A percentile compares a stretch with the other conserved stretches of the same genome.
phyloP scores from a whole-genome alignment of 2,888 invertebrate genomes.

The Gnatocerus cornutus region DNA sequence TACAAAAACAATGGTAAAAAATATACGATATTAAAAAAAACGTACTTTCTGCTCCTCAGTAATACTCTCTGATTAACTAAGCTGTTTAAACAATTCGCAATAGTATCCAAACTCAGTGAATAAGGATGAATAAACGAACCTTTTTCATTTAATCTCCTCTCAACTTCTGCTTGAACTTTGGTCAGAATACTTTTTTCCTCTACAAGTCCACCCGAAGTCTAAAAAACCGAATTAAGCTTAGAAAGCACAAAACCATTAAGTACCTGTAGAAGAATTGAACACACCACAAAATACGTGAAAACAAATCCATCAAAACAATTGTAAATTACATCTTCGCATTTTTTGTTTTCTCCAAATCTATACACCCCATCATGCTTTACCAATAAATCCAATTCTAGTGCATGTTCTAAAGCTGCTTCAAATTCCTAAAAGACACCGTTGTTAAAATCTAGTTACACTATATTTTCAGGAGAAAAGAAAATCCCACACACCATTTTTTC shows the following conservation, averaged over 20 bases:
- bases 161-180: constrained; percentile 76
- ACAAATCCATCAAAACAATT: constrained; percentile 79
- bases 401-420: constrained; percentile 67
- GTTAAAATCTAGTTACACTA: too few relatives aligned
- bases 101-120: constrained; percentile 81
- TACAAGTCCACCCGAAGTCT: constrained; percentile 60
- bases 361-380: constrained; percentile 61
- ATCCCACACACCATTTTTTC: constrained; percentile 73
- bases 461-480: constrained; percentile 25
- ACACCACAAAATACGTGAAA: constrained; percentile 74
- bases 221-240: constrained; percentile 53
- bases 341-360: constrained; percentile 69
- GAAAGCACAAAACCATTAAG: constrained; percentile 59
- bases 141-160: constrained; percentile 70
- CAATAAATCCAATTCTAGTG: constrained; percentile 66
- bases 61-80: constrained; percentile 71
- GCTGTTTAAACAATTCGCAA: constrained; percentile 75
- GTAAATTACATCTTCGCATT: constrained; percentile 74
- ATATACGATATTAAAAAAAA: constrained; percentile 31
- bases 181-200: constrained; percentile 74
- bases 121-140: constrained; percentile 78
- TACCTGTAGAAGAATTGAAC: constrained; percentile 72
- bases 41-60: constrained; percentile 64
- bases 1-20: constrained; percentile 43
- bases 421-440: constrained; percentile 69